Evolutionary conservation across 1,140 invertebrate genomes (phyloP).

Genomic region (Matsumurasca onukii): DNA sequence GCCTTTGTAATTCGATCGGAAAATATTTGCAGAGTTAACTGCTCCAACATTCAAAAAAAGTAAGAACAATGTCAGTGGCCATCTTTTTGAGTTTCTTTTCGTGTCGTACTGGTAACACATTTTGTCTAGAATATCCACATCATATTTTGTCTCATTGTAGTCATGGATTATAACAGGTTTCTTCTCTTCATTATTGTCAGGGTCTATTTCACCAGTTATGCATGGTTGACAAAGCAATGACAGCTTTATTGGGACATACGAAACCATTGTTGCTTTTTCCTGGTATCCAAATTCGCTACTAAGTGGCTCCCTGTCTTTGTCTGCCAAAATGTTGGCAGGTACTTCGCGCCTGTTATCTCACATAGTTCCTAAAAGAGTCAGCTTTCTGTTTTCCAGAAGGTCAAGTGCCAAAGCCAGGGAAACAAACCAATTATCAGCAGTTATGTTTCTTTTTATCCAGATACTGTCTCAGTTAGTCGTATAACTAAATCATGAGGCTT

Average conservation of each 20-base stretch:
- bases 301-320: slow-evolving; percentile 18
- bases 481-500: slow-evolving; percentile 31
- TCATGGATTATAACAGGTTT: slow-evolving; percentile 45
- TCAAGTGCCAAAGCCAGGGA: background rate
- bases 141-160: slow-evolving; percentile 47
- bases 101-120: slow-evolving; percentile 30
- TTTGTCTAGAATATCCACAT: slow-evolving; percentile 47
- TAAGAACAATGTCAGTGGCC: slow-evolving; percentile 28
- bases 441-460: slow-evolving; percentile 2
- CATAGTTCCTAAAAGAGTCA: slow-evolving; percentile 39
- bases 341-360: slow-evolving; percentile 41
- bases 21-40: slow-evolving; percentile 4
- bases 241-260: slow-evolving; percentile 38
- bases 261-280: slow-evolving; percentile 34
- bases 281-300: slow-evolving; percentile 30
- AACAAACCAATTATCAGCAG: background rate
- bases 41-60: slow-evolving; percentile 23
- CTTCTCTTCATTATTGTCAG: background rate
- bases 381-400: background rate
- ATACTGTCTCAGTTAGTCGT: slow-evolving; percentile 13
- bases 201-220: slow-evolving; percentile 18
- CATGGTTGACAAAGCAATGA: slow-evolving; percentile 35
- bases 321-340: slow-evolving; percentile 28
- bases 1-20: background rate
- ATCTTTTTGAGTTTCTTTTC: slow-evolving; percentile 13